Evolutionary conservation across 2,888 invertebrate genomes (phyloP), one percentile per base, ranked within the genome.

Genomic region (Phymatocera aterrima): DNA sequence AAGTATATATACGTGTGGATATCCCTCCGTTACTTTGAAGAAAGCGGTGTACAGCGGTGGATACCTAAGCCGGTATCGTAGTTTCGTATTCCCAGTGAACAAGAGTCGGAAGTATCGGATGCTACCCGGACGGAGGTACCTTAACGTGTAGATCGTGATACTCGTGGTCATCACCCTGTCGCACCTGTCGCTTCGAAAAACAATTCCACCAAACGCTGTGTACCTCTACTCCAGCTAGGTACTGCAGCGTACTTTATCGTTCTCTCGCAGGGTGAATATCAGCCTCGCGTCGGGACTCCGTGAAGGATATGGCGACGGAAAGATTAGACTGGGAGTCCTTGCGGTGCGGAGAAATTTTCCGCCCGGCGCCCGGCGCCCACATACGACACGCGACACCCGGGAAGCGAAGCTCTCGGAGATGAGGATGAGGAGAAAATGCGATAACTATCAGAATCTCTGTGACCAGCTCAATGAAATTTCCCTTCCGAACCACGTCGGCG

Each of bases 351-450:
- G 31, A 61, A 61, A n/a, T n/a, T n/a, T n/a, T n/a, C 57, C 57
- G 57, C n/a, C 8, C 57, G 51, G 15, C 18, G 31, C 46, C 28
- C 21, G 72, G 34, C 60, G 40, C 75, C 75, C 75, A 57, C 75
- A 75, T 75, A 37, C 40, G 75, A 75, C 54, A 75, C 75, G 57
- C 75, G 75, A 75, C 75, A 75, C 75, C 75, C 75, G 24, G 75
- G 75, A 57, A 40, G 28, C 57, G 57, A 57, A 51, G 24, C 24
- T 24, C 40, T 24, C 28, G 57, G 28, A 60, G 75, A 75, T 18
- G 75, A 75, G n/a, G 75, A 40, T 28, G 15, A 31, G 24, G 15
- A 75, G 8, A 57, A 75, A 40, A 75, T 28, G 40, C 57, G 75
- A 75, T n/a, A 24, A 75, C 75, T 43, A 15, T 24, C 12, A 10